These are phyloP conservation scores for Vanessa atalanta DNA, from an alignment of 1,140 invertebrate species.

Conservation along the genomic window DNA sequence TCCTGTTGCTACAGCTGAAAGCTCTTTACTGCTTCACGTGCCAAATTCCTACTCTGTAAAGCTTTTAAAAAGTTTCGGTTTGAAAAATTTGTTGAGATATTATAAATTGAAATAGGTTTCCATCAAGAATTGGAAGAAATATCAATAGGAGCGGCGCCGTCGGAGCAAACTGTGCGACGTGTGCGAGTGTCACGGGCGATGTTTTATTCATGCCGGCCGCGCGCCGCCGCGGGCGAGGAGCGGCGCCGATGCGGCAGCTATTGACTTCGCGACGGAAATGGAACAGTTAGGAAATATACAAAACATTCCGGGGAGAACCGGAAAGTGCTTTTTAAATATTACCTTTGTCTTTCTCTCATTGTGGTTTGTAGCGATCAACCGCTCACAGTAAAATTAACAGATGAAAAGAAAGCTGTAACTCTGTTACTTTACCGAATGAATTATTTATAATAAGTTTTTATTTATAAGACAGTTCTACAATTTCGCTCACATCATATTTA, in stretches of 20 bases:
- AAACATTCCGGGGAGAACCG: neutral
- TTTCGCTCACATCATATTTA: no score
- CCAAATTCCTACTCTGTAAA: no score
- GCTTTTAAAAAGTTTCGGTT: no score
- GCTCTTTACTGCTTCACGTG: no score
- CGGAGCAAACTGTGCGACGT: neutral
- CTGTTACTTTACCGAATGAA: no score
- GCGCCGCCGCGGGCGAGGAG: slow-evolving; percentile 3
- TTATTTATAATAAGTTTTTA: no score
- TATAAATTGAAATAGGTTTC: slow-evolving; percentile 5
- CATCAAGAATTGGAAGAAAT: neutral
- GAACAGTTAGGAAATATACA: slow-evolving; percentile 3
- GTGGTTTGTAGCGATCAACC: no score
- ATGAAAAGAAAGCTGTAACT: no score
- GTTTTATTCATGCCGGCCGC: slow-evolving; percentile 8
- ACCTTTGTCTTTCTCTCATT: neutral
- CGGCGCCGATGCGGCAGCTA: neutral
- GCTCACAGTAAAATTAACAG: no score
- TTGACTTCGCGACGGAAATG: neutral
- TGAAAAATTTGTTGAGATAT: neutral
- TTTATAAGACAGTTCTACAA: no score
- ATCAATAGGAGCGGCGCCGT: neutral
- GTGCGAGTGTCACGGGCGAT: neutral
- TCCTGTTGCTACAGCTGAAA: no score
- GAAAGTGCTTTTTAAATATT: neutral